Base-by-base conservation (phyloP, 1,140 invertebrate species). In the Grapholita molesta region DNA sequence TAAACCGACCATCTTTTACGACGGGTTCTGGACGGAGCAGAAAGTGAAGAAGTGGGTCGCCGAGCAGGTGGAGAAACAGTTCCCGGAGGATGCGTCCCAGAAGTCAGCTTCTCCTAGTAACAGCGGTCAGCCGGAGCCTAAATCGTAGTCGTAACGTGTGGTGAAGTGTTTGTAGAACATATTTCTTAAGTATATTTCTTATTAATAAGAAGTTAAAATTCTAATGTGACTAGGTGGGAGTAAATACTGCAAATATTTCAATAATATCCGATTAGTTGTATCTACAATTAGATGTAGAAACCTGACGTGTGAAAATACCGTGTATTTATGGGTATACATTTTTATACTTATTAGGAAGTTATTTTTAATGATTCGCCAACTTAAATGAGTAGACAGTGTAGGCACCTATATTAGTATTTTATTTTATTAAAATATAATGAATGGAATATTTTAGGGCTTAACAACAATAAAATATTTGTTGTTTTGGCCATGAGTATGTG, bases 21-120 rank as follows among this genome's bases (percentile, higher is more conserved):
- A 92, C 35, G 91, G 91, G 0, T 92, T 92, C 75, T 92, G 91
- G 91, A 92, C 90, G 0, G 91, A 92, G 74, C 91, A 92, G 77
- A 92, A 92, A 71, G 91, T 92, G 3, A 92, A 92, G 70, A 92
- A 88, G 69, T 92, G 91, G 91, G 89, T 91, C 1, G 86, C 91
- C 2, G 91, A 92, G 75, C 91, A 92, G 69, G 88, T 89, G 23
- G 90, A 92, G 71, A 92, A 92, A 70, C 85, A 85, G 78, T 90
- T 88, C 67, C 84, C 86, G 0, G 84, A 83, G 21, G 88, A 89
- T 15, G 66, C 75, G 12, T 68, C 70, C 12, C 42, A 65, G 25
- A 77, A 76, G 61, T 38, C 70, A 0, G 25, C 76, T 15, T 80
- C 80, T 2, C 74, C 76, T 24, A 67, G 67, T 21, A 48, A 48